Evolutionary conservation across 2,797 vertebrate species (phyloP).

Genomic region (Gymnothorax javanicus): DNA sequence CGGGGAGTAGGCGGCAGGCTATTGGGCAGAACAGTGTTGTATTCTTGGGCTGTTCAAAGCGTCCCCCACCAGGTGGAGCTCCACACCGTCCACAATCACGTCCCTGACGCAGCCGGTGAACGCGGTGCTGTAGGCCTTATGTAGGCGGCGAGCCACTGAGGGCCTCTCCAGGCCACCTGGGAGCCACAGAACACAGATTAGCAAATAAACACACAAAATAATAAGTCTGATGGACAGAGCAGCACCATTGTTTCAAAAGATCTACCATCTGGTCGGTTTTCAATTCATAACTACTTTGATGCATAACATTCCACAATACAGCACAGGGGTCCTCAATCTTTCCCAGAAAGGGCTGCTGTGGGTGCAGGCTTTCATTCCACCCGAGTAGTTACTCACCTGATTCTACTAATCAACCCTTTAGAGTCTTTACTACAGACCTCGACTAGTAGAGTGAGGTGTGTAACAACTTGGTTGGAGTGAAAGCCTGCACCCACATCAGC

Average conservation of each 20-base stretch:
- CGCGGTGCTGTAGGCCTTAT: slow-evolving; percentile 92
- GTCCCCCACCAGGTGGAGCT: slow-evolving; percentile 92
- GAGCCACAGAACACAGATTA: slow-evolving; percentile 7
- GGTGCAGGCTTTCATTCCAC: too few relatives aligned
- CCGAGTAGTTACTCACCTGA: too few relatives aligned
- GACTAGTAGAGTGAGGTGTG: too few relatives aligned
- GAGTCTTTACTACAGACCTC: too few relatives aligned
- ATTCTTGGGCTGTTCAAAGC: slow-evolving; percentile 89
- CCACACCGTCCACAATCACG: slow-evolving; percentile 84
- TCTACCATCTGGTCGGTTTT: too few relatives aligned
- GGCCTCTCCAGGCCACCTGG: slow-evolving; percentile 90
- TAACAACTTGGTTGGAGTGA: too few relatives aligned
- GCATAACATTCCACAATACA: too few relatives aligned
- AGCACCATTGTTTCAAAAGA: not conserved
- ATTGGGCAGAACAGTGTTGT: slow-evolving; percentile 87
- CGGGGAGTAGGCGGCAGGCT: slow-evolving; percentile 60
- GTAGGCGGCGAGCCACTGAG: slow-evolving; percentile 76
- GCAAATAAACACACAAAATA: not conserved
- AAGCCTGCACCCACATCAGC: too few relatives aligned
- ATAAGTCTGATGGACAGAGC: not conserved
- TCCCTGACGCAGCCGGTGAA: slow-evolving; percentile 91
- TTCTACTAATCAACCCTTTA: too few relatives aligned
- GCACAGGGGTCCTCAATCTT: too few relatives aligned
- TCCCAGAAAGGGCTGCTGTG: too few relatives aligned
- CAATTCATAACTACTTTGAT: too few relatives aligned